A percentile compares a stretch with the other conserved stretches of the same genome.
These are phyloP conservation scores for Drosophila hydei DNA, from an alignment of 1,140 invertebrate genomes.

Conservation along the genomic window DNA sequence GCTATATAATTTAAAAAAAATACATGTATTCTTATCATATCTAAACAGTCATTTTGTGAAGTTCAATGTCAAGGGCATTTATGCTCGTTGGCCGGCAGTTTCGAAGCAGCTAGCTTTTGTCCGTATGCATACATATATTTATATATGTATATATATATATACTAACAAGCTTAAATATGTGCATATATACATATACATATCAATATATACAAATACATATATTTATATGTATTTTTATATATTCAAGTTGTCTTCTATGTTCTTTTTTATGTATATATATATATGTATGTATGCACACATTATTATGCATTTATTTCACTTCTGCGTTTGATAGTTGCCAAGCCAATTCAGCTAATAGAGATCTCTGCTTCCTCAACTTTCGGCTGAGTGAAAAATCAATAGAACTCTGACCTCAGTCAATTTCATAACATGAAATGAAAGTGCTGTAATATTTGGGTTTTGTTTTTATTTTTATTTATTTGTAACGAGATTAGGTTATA, in stretches of 20 bases:
- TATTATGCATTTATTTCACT: neutral
- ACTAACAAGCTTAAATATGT: neutral
- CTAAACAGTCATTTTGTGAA: neutral
- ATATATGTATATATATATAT: neutral
- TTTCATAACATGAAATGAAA: constrained; percentile 28
- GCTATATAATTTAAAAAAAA: too few relatives aligned
- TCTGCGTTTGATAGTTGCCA: constrained; percentile 2
- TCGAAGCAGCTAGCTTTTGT: constrained; percentile 19
- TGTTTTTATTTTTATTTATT: constrained; percentile 37
- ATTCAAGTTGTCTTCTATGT: neutral
- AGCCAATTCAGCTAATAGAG: neutral
- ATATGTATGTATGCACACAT: too few relatives aligned
- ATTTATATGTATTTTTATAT: neutral
- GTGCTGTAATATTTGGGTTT: constrained; percentile 7
- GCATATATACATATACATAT: neutral
- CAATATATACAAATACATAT: constrained; percentile 2
- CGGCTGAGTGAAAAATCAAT: constrained; percentile 9
- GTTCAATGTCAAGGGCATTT: constrained; percentile 47
- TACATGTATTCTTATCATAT: neutral
- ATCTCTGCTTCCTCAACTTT: neutral
- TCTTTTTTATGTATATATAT: neutral
- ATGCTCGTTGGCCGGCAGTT: constrained; percentile 9
- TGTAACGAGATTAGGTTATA: constrained; percentile 55
- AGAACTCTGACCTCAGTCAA: neutral
- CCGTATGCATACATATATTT: neutral